Base-by-base conservation (phyloP, 2,797 vertebrate species). In the Xiphorhynchus erythropygius region DNA sequence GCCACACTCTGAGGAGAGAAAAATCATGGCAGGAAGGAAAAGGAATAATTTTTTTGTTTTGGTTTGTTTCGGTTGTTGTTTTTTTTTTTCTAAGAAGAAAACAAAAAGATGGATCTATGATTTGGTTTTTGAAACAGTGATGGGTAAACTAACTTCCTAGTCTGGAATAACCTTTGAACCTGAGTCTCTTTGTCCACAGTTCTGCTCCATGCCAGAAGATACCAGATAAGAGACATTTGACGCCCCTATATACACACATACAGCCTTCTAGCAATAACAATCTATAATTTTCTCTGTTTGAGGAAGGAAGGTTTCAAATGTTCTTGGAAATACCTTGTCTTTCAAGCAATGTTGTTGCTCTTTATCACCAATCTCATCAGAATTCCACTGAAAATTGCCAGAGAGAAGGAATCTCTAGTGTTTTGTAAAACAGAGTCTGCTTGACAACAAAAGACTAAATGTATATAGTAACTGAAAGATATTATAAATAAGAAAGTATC, bases 261-360 rank as follows among this genome's bases (percentile, higher is more conserved):
- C 8, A 79, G 35, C 14, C 24, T 50, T 84, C 50, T n/a, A 76
- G 8, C 3, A 9, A 64, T 89, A 82, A 42, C 14, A 69, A 30
- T 19, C 59, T 73, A 41, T 69, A 65, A 76, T 76, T 87, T 76
- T 70, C n/a, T 42, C 84, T 55, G 35, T 73, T 64, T 50, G 59
- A 69, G 50, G 79, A 79, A 74, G 22, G 21, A 79, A 6, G 35
- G 7, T 64, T 89, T 68, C 39, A 89, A 65, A 85, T 35, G 9
- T 47, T 22, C 32, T 65, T 55, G 27, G 39, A 89, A 91, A 57
- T 24, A 65, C 19, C n/a, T 63, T 23, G 27, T 56, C 23, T 63
- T 70, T 41, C 27, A 49, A 78, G 77, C 25, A 80, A 59, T 42
- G n/a, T 11, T 77, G 13, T 8, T 65, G 30, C 50, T 82, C 24